Conservation (phyloP, 2,797 vertebrate genomes). For the Balearica regulorum region DNA sequence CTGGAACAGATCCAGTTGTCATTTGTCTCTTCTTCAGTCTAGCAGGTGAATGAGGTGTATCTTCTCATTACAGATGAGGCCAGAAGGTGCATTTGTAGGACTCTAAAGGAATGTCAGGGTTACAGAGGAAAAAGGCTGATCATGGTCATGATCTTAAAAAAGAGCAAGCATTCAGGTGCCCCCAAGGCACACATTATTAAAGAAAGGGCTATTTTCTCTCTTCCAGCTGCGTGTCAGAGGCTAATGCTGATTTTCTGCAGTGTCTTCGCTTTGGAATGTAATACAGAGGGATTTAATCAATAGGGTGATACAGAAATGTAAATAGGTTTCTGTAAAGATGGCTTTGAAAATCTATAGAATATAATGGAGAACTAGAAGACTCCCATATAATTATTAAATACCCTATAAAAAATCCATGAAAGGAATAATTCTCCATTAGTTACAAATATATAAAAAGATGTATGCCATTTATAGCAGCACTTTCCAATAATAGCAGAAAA, state of each 20-base stretch:
- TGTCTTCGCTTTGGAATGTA: background rate
- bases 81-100: background rate
- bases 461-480: background rate
- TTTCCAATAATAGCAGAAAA: background rate
- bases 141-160: background rate
- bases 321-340: background rate
- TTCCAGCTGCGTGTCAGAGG: background rate
- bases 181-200: background rate
- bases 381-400: conserved; percentile 7
- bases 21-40: background rate
- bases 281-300: conserved; percentile 23
- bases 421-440: conserved; percentile 5
- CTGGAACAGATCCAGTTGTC: background rate
- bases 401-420: background rate
- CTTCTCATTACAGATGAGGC: fast-evolving
- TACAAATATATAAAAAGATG: background rate
- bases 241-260: background rate
- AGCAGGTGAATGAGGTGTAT: background rate
- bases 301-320: background rate
- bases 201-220: conserved; percentile 20
- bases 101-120: background rate
- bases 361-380: background rate
- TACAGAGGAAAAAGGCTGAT: background rate
- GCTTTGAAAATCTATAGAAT: conserved; percentile 23
- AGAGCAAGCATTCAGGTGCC: background rate